Evolutionary conservation across 2,113 vertebrate genomes (phyloP), one percentile per base, ranked within the genome.

Genomic region (Engraulis encrasicolus): DNA sequence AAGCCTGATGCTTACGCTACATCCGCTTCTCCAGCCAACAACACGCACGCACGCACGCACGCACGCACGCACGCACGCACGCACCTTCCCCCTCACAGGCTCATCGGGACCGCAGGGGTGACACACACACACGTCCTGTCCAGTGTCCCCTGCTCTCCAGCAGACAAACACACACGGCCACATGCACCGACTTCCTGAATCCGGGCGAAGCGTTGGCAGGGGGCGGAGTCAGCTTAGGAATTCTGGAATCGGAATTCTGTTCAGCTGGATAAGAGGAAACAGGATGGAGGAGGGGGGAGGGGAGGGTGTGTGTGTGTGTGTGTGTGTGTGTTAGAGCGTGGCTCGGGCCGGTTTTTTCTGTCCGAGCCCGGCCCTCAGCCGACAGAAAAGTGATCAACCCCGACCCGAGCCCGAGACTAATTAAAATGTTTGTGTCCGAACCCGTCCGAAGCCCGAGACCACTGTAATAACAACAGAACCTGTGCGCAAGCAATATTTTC

Each of bases 191-290:
- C 66, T 74, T 74, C 66, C 66, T 74, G 66, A 74, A 74, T 74
- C 66, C 66, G 66, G 66, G 27, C 34, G 66, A 34, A 74, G 27
- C 27, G 27, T 31, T 74, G 66, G 66, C 31, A 27, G 9, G 61
- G 66, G 4, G 54, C 54, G n/a, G 20, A 58, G 54, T 34, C 15
- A 74, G 66, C 31, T 74, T 23, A 74, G 66, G 66, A 34, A 74
- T 74, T 74, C 66, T 74, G 66, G 66, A 74, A 34, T 34, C 31
- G 66, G 66, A 74, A 74, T 74, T 74, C 66, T 74, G 66, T 74
- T 74, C 27, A 34, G 66, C 66, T 74, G 66, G 66, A 74, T 74
- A 74, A 74, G 66, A 36, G 27, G 66, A 74, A 74, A 74, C 66
- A 74, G 66, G 66, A 74, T 74, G 66, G 31, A 14, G 34, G 27